A percentile compares a stretch with the other conserved stretches of the same genome.
Evolutionary conservation across 2,888 invertebrate species (phyloP).

Genomic region (Mayetiola destructor): DNA sequence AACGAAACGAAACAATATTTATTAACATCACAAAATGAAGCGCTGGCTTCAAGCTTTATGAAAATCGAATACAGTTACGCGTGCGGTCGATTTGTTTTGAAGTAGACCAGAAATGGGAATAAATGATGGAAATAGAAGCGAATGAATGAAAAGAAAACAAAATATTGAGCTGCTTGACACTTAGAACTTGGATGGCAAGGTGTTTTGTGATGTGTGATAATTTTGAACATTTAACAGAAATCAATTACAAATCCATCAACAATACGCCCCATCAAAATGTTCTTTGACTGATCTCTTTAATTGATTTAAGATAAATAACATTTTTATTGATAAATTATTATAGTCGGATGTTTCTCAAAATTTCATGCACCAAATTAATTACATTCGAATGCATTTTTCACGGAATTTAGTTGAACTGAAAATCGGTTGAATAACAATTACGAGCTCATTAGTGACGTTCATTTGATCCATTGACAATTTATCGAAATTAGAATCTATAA

Average conservation of each 20-base stretch:
- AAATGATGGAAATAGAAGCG: neutral
- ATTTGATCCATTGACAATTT: too few species aligned
- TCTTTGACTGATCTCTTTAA: neutral
- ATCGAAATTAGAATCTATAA: too few species aligned
- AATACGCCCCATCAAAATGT: neutral
- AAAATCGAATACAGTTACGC: neutral
- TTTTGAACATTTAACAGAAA: conserved; percentile 9
- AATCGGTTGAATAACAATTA: too few species aligned
- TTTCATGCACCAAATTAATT: neutral
- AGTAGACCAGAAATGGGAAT: conserved; percentile 1
- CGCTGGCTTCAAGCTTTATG: too few species aligned
- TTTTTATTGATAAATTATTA: too few species aligned
- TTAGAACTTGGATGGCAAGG: neutral
- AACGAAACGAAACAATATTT: neutral
- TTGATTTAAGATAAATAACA: neutral
- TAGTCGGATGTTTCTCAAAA: too few species aligned
- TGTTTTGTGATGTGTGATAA: conserved; percentile 9
- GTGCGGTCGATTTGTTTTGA: conserved; percentile 9
- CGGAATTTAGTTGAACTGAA: too few species aligned
- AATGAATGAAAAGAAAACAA: neutral
- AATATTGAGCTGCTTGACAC: conserved; percentile 3
- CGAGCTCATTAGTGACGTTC: too few species aligned
- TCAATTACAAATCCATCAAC: conserved; percentile 12
- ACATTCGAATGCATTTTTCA: too few species aligned
- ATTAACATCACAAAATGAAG: neutral